These are phyloP conservation scores for Cyclura pinguis DNA, from an alignment of 2,797 vertebrate species.

Conservation along the genomic window DNA sequence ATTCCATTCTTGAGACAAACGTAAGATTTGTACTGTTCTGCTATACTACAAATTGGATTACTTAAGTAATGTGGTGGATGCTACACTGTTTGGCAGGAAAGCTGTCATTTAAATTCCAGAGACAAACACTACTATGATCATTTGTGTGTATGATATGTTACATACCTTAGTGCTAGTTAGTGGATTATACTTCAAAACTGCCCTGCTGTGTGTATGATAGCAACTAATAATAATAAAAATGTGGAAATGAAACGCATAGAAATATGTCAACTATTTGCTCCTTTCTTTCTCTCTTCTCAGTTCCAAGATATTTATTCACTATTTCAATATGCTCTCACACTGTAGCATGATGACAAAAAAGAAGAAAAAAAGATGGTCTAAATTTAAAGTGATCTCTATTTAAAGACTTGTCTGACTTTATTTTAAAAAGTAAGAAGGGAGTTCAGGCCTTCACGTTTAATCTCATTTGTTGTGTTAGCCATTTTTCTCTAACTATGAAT, in stretches of 20 bases:
- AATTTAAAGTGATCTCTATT: background rate
- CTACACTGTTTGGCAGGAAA: background rate
- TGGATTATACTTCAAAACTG: background rate
- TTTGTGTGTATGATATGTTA: background rate
- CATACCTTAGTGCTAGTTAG: background rate
- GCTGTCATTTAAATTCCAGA: conserved; percentile 1
- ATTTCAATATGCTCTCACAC: background rate
- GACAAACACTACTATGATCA: background rate
- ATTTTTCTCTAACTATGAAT: too few relatives aligned
- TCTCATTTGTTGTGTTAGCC: too few relatives aligned
- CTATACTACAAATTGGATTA: conserved; percentile 44
- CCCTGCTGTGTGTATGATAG: background rate
- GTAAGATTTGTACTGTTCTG: conserved; percentile 13
- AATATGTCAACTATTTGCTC: background rate
- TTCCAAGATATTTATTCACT: background rate
- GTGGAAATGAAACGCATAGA: background rate
- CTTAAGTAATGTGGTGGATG: conserved; percentile 17
- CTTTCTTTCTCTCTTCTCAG: background rate
- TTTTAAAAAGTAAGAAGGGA: too few relatives aligned
- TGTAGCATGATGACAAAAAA: background rate
- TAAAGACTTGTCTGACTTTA: background rate
- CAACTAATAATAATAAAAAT: background rate
- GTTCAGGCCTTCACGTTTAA: too few relatives aligned
- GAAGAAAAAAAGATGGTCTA: background rate
- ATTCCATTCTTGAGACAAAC: conserved; percentile 18